phyloP scores from a whole-genome alignment of 1,140 invertebrate genomes.

The Theocolax elegans region DNA sequence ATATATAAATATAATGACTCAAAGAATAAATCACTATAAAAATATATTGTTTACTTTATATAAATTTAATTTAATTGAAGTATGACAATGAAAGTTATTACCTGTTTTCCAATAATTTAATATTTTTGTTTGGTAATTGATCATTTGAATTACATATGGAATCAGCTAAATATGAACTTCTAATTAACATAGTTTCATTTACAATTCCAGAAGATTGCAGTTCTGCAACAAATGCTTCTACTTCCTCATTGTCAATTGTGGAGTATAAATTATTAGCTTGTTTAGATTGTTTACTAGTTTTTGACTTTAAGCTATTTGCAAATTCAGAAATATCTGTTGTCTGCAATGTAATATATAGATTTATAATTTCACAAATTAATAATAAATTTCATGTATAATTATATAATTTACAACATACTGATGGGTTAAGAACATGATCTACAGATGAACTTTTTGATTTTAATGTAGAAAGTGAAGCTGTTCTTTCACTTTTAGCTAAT shows the following conservation, averaged over 20 bases:
- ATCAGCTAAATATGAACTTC: background rate
- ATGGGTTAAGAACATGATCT: background rate
- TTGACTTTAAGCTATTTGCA: background rate
- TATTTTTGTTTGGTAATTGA: too few species aligned
- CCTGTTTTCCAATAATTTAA: too few species aligned
- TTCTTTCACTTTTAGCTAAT: background rate
- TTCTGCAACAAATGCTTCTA: slow-evolving; percentile 20
- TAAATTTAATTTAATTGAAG: too few species aligned
- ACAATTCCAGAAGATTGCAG: slow-evolving; percentile 17
- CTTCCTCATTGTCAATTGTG: background rate
- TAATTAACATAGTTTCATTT: background rate
- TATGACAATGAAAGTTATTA: too few species aligned
- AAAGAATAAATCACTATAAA: too few species aligned
- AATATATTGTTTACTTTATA: too few species aligned
- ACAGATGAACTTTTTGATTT: background rate
- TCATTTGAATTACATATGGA: background rate
- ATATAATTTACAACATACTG: too few species aligned
- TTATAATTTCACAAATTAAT: too few species aligned
- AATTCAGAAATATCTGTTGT: background rate
- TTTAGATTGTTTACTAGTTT: background rate
- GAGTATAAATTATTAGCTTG: background rate
- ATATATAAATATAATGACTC: too few species aligned
- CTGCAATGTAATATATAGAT: background rate
- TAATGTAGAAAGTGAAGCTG: background rate
- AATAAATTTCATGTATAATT: too few species aligned